Evolutionary conservation across 2,113 vertebrate species (phyloP), one percentile per base, ranked within the genome.

Genomic region (Polyodon spathula): DNA sequence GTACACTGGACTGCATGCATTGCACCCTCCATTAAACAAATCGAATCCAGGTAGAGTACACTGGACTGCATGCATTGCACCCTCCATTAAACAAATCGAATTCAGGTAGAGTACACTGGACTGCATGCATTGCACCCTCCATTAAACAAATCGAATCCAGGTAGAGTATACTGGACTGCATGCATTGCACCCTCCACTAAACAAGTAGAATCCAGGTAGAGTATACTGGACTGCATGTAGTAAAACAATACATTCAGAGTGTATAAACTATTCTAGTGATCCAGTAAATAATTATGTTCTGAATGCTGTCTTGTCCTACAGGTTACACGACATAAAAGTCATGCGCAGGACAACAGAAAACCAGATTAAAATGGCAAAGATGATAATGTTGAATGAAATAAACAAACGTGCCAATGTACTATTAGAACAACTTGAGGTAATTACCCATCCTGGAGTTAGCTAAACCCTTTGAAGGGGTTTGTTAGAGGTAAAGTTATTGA

Each of bases 301-400:
- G 71, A 69, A 66, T 79, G 61, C 68, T 61, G 54, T 72, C 43
- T 55, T 72, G 68, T 59, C 66, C 67, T 7, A 12, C 48, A 98
- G 96, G 81, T 79, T 98, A 72, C 93, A 93, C 70, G 92, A 94
- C 77, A 84, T 97, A 68, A 95, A 96, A 68, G 88, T 94, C 74
- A 87, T 93, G 60, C 88, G 95, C 66, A 89, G 87, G 80, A 98
- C 93, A 71, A 88, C 94, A 66, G 95, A 98, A 86, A 96, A 93
- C 84, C 94, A 98, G 83, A 97, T 97, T 76, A 97, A 97, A 90
- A 94, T 92, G 91, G 92, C 94, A 71, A 95, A 95, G 83, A 93
- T 97, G 93, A 86, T 96, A 80, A 89, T 98, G 84, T 91, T 95
- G 79, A 97, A 90, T 68, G 94, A 98, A 83, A 85, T 98, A 71